Evolutionary conservation across 1,140 invertebrate genomes (phyloP), one percentile per base, ranked within the genome.

Genomic region (Vanessa atalanta): DNA sequence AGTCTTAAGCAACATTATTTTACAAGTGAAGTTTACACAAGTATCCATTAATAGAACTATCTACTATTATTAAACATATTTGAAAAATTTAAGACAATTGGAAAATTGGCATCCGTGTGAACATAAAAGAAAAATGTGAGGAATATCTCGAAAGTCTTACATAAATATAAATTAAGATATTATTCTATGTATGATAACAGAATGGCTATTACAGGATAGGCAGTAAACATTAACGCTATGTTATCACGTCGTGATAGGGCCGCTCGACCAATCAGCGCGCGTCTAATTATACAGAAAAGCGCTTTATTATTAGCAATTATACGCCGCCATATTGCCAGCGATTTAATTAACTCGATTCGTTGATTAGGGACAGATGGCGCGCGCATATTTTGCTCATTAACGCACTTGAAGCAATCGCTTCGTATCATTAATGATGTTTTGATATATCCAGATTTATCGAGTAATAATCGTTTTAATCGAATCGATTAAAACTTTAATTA

Each of bases 231-330:
- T 91, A 91, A 85, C 85, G 88, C 80, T 82, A 78, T 90, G 89
- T 92, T 92, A 92, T 92, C 89, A 91, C 83, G 84, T 90, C 79
- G 87, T 88, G 88, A 91, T 92, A 92, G 87, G 83, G 84, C 82
- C 79, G 83, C 79, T 79, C 83, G 83, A 82, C 89, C 90, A 90
- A 90, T 91, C 88, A 83, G 87, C 82, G 85, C 80, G 68, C 83
- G 76, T 86, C 89, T 90, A 89, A 92, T 92, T 92, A 91, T 89
- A 91, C 87, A 90, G 90, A 88, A 90, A 88, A 90, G 87, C 88
- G 84, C 88, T 91, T 90, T 92, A 92, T 92, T 91, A 92, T 88
- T 92, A 91, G 90, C 90, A 90, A 91, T 92, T 89, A 91, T 84
- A 84, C 82, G 73, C 83, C 73, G 90, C 90, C 90, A 91, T 91